phyloP scores from a whole-genome alignment of 2,113 vertebrate species.

The Nettapus auritus region DNA sequence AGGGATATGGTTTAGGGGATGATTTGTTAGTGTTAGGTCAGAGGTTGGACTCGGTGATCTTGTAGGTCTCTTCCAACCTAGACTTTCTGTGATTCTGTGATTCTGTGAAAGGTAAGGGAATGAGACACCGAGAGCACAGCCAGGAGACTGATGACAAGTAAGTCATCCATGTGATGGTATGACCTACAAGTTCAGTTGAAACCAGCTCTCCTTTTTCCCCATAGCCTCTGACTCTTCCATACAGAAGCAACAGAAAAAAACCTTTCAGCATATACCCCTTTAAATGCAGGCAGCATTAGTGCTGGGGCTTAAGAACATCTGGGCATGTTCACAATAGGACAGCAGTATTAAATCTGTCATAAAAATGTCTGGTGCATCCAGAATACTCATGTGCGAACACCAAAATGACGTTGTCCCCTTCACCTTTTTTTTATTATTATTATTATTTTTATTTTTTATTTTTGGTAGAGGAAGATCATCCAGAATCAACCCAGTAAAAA shows the following conservation, averaged over 20 bases:
- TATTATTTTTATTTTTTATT: neutral
- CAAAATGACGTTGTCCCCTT: neutral
- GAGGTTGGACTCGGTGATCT: too few relatives aligned
- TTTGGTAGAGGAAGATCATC: conserved; percentile 44
- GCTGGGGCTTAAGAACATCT: neutral
- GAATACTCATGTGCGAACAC: neutral
- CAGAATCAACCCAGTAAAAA: conserved; percentile 76
- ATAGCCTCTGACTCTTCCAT: neutral
- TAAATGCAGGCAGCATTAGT: neutral
- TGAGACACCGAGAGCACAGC: neutral
- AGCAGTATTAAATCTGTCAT: neutral
- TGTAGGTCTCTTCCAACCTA: too few relatives aligned
- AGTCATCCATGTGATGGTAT: accelerated
- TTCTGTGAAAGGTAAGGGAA: neutral
- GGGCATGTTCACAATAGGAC: neutral
- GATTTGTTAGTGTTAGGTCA: too few relatives aligned
- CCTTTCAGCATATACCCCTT: neutral
- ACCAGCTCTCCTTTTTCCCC: neutral
- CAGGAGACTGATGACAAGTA: neutral
- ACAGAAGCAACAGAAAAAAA: neutral
- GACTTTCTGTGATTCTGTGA: too few relatives aligned
- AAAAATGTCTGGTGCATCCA: neutral
- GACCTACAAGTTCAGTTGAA: neutral
- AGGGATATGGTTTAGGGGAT: too few relatives aligned
- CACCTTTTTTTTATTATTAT: neutral